These are phyloP conservation scores for Myodes glareolus DNA, from an alignment of 2,113 vertebrate genomes.

Conservation along the genomic window DNA sequence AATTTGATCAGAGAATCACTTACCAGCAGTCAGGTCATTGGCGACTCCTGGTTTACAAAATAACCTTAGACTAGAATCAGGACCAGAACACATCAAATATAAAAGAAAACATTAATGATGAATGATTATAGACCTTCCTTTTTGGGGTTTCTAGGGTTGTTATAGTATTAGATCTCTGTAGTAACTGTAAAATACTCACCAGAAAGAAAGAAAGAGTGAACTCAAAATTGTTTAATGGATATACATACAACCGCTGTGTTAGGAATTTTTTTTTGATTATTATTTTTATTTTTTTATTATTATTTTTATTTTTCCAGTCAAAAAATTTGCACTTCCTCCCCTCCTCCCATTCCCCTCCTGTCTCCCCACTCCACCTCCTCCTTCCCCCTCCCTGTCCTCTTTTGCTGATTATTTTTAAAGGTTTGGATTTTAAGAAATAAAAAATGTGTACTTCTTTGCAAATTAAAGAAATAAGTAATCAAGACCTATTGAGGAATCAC, in stretches of 20 bases:
- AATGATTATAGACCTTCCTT: neutral
- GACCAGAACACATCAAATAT: neutral
- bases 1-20: conserved; percentile 46
- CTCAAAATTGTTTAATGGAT: neutral
- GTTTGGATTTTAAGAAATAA: neutral
- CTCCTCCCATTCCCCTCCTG: too few species aligned
- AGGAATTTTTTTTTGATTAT: too few species aligned
- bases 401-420: too few species aligned
- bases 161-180: neutral
- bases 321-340: too few species aligned
- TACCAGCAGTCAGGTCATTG: conserved; percentile 37
- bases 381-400: too few species aligned
- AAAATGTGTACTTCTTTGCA: neutral
- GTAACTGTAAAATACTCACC: neutral
- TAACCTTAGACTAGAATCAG: conserved; percentile 41
- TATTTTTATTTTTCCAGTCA: too few species aligned
- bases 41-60: neutral
- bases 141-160: neutral
- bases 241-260: neutral
- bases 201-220: conserved; percentile 12
- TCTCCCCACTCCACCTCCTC: too few species aligned
- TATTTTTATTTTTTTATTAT: too few species aligned
- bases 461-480: conserved; percentile 63
- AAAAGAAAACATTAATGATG: neutral
- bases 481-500: neutral